These are phyloP conservation scores for Iguana delicatissima DNA, from an alignment of 2,797 vertebrate genomes.

Conservation along the genomic window DNA sequence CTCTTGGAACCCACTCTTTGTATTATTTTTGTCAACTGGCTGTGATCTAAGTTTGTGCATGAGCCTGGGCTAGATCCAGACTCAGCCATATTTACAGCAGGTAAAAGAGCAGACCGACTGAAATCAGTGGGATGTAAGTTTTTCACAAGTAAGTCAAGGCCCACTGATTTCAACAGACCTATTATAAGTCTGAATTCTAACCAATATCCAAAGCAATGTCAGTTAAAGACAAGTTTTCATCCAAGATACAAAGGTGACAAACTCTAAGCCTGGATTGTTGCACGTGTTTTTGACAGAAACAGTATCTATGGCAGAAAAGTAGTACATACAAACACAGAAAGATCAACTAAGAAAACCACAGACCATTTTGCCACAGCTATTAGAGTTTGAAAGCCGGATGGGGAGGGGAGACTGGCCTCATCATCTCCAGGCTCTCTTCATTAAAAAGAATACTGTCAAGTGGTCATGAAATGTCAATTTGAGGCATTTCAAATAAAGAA, in stretches of 20 bases:
- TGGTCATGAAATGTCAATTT: neutral
- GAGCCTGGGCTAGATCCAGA: neutral
- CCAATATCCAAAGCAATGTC: neutral
- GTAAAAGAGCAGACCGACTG: neutral
- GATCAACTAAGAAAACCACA: neutral
- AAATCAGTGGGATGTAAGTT: neutral
- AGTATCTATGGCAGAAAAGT: neutral
- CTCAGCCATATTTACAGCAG: neutral
- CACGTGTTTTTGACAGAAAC: neutral
- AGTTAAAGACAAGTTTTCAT: no score
- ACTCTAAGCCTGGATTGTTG: neutral
- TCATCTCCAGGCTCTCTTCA: no score
- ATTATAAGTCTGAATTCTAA: neutral
- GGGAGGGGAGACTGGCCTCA: no score
- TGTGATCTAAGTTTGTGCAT: neutral
- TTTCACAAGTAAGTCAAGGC: neutral
- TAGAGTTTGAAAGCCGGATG: neutral
- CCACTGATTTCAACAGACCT: neutral
- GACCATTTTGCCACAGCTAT: neutral
- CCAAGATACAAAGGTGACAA: neutral
- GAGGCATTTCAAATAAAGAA: neutral
- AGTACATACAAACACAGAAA: neutral
- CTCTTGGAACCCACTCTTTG: neutral
- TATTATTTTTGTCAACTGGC: neutral
- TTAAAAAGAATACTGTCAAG: neutral